These are phyloP conservation scores for Halocynthia aurantium DNA, from an alignment of 23 tunicate species.

Conservation along the genomic window DNA sequence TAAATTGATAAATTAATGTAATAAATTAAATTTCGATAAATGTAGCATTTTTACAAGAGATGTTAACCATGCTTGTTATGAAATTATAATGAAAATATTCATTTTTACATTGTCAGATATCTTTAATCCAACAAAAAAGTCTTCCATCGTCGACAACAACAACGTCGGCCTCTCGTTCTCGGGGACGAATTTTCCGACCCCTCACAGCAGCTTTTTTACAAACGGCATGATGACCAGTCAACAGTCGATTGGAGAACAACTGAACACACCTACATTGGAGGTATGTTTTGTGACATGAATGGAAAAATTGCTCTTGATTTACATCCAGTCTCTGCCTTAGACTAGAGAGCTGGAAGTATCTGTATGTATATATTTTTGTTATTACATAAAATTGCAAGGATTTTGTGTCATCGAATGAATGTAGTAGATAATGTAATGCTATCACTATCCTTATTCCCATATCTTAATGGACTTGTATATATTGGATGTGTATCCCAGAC, in stretches of 20 bases:
- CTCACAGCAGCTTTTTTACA: not conserved
- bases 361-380: no score
- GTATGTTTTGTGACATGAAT: not conserved
- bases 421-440: no score
- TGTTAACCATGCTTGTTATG: not conserved
- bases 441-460: no score
- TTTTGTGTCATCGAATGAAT: no score
- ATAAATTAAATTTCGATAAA: not conserved
- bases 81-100: not conserved
- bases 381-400: no score
- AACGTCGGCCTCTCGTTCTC: slow-evolving; percentile 5
- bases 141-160: slow-evolving; percentile 1
- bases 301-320: not conserved
- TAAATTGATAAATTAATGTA: not conserved
- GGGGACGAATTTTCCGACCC: not conserved
- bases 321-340: no score
- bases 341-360: no score
- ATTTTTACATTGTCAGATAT: slow-evolving; percentile 8
- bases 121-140: slow-evolving; percentile 8
- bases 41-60: not conserved
- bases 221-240: not conserved
- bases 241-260: not conserved
- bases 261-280: not conserved
- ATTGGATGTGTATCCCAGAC: no score
- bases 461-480: no score